These are phyloP conservation scores for Tragelaphus eurycerus DNA, from an alignment of 2,797 vertebrate species.

Conservation along the genomic window DNA sequence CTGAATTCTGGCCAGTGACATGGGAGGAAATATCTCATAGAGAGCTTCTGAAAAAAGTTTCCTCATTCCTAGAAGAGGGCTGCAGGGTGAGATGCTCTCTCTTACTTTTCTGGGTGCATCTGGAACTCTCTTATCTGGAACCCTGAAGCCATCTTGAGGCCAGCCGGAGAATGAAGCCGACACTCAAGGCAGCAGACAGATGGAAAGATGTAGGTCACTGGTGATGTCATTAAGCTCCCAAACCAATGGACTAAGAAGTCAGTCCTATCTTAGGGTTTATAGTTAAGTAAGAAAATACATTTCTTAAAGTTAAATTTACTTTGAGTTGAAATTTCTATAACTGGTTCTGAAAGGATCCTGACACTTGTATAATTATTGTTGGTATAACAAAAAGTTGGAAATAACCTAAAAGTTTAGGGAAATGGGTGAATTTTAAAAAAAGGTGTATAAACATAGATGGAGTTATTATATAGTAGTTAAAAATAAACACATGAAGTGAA, in stretches of 20 bases:
- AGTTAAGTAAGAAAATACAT: background rate
- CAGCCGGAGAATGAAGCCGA: background rate
- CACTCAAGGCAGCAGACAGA: background rate
- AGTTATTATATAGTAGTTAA: background rate
- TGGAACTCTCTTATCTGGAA: background rate
- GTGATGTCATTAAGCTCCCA: background rate
- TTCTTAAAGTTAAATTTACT: background rate
- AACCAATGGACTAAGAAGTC: background rate
- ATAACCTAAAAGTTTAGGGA: background rate
- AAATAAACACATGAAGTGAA: background rate
- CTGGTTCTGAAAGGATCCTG: background rate
- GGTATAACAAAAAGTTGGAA: background rate
- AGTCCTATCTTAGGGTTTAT: background rate
- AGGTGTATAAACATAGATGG: background rate
- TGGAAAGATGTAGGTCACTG: background rate
- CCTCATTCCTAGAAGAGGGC: background rate
- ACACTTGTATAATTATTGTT: background rate
- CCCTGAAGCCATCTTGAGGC: background rate
- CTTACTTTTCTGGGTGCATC: background rate
- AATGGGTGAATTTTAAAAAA: background rate
- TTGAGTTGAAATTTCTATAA: background rate
- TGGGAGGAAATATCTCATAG: background rate
- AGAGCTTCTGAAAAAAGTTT: background rate
- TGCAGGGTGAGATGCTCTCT: background rate
- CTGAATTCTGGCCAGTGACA: background rate